Percentiles rank a stretch among this genome's conserved stretches.
These are phyloP conservation scores for Drosophila setosimentum DNA, from an alignment of 2,888 invertebrate genomes.

Conservation along the genomic window DNA sequence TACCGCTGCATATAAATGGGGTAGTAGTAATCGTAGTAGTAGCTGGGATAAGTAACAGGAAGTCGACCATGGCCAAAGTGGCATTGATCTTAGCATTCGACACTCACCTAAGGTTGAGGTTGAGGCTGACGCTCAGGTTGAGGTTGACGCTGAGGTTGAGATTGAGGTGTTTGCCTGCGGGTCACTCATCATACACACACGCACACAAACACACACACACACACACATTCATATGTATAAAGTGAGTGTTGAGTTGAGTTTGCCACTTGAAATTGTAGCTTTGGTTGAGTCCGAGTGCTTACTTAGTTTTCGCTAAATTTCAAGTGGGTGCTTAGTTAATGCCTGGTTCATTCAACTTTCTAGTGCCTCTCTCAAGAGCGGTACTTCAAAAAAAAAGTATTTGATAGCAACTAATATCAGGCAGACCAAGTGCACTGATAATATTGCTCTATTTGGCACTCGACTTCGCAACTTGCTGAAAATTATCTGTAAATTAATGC, in stretches of 20 bases:
- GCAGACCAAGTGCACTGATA: slow-evolving; percentile 21
- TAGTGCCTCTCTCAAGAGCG: slow-evolving; percentile 30
- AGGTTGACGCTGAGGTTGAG: slow-evolving; percentile 38
- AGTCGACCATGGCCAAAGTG: slow-evolving; percentile 66
- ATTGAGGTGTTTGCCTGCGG: slow-evolving; percentile 57
- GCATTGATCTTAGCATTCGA: slow-evolving; percentile 80
- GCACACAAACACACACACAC: neutral
- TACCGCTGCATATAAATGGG: slow-evolving; percentile 60
- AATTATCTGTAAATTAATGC: slow-evolving; percentile 2
- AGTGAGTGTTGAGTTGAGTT: slow-evolving; percentile 57
- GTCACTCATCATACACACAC: slow-evolving; percentile 50
- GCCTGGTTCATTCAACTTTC: slow-evolving; percentile 48
- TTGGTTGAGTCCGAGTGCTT: slow-evolving; percentile 21
- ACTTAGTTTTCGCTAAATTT: slow-evolving; percentile 40
- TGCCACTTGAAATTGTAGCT: slow-evolving; percentile 43
- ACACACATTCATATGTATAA: slow-evolving; percentile 27
- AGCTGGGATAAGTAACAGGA: slow-evolving; percentile 56
- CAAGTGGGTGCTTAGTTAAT: slow-evolving; percentile 54
- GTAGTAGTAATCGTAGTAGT: slow-evolving; percentile 69
- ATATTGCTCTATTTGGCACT: neutral
- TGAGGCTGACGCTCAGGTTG: slow-evolving; percentile 52
- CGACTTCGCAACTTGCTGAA: neutral
- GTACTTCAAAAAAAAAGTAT: slow-evolving; percentile 19
- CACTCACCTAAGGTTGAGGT: slow-evolving; percentile 60
- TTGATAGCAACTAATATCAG: slow-evolving; percentile 35